These are phyloP conservation scores for Mungos mungo DNA, from an alignment of 2,113 vertebrate genomes.

Conservation along the genomic window DNA sequence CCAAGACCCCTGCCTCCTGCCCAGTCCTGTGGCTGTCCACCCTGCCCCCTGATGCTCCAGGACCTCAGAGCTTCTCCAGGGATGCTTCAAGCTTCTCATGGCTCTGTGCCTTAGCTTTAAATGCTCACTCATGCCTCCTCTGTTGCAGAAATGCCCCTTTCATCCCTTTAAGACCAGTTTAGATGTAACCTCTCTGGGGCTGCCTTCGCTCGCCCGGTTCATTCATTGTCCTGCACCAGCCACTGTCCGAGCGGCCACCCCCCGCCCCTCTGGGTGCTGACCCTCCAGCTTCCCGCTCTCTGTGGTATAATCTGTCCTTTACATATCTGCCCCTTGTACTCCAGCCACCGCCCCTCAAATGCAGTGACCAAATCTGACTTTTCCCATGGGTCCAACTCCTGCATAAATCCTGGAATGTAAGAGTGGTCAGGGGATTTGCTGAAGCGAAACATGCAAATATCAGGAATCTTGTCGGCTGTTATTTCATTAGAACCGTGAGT, in stretches of 20 bases:
- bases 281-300: background rate
- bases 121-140: background rate
- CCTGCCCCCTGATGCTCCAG: rapidly evolving
- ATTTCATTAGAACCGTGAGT: background rate
- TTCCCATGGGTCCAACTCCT: background rate
- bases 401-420: background rate
- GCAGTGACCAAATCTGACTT: background rate
- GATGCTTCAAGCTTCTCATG: background rate
- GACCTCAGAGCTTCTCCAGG: background rate
- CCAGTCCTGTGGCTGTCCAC: background rate
- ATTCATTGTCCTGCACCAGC: background rate
- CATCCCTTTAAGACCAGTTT: background rate
- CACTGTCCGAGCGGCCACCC: background rate
- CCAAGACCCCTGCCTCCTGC: background rate
- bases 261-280: background rate
- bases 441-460: background rate
- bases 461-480: background rate
- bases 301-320: background rate
- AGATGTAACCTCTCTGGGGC: too few species aligned
- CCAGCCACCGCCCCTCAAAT: background rate
- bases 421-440: background rate
- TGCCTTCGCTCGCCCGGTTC: background rate
- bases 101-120: background rate
- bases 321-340: too few species aligned
- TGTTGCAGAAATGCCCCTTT: background rate